Conservation (phyloP, 2,113 vertebrate species). For the Perca schrenkii region DNA sequence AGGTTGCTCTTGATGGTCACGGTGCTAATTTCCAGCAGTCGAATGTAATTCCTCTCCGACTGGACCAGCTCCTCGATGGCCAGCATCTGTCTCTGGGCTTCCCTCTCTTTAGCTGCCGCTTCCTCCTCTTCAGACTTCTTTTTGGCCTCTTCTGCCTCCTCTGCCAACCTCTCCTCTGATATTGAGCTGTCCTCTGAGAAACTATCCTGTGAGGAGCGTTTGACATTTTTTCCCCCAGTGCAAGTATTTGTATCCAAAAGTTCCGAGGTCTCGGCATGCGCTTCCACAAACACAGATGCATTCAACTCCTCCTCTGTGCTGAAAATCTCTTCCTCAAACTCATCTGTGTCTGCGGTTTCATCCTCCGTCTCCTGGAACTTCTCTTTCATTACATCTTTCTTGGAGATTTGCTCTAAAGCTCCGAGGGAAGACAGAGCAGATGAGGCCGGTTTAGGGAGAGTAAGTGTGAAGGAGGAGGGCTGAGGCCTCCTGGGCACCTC, state of each 20-base stretch:
- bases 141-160: slow-evolving; percentile 51
- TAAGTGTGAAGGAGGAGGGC: slow-evolving; percentile 47
- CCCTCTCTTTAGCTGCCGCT: slow-evolving; percentile 70
- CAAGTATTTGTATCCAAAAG: not conserved
- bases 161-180: slow-evolving; percentile 44
- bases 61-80: slow-evolving; percentile 89
- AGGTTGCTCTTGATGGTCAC: slow-evolving; percentile 87
- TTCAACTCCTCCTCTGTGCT: slow-evolving; percentile 24
- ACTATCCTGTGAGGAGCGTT: slow-evolving; percentile 45
- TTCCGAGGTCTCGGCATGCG: slow-evolving; percentile 19
- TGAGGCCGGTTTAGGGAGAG: slow-evolving; percentile 40
- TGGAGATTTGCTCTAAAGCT: not conserved
- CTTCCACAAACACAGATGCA: slow-evolving; percentile 9
- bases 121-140: slow-evolving; percentile 70
- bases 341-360: not conserved
- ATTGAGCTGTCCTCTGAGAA: slow-evolving; percentile 26
- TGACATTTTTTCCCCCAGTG: not conserved
- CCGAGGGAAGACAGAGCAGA: slow-evolving; percentile 23
- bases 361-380: not conserved
- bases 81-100: slow-evolving; percentile 85
- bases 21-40: slow-evolving; percentile 85
- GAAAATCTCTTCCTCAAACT: slow-evolving; percentile 15
- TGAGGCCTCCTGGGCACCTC: slow-evolving; percentile 65
- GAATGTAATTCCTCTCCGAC: slow-evolving; percentile 90
- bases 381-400: not conserved